Base-by-base conservation (phyloP, 2,888 invertebrate species). In the Petrolisthes cinctipes region DNA sequence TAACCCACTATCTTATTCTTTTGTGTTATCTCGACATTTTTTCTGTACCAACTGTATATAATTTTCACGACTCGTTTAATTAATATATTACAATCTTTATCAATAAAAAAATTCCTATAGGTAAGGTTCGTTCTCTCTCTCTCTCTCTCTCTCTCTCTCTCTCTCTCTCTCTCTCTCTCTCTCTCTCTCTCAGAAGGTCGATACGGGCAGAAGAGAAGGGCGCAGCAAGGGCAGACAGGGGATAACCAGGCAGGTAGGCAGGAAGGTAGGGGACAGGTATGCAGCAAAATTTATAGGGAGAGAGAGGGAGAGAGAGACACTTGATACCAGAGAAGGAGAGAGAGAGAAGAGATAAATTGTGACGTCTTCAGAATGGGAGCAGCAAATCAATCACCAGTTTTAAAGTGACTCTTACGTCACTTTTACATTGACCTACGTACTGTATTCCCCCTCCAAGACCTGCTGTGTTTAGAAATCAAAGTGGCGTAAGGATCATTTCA, bases 111-210 rank as follows among this genome's bases (percentile, higher is more conserved):
- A 14, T 2, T 17, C 17, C 66, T 66, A 1, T 66, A 11, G 11
- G 14, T 66, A 17, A 17, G n/a, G 11, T 7, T 73, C 73, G 11
- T 20, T 73, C 4, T 73, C 23, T 37, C 76, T 76, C 76, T 76
- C 37, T 53, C 37, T 76, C 37, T 37, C 76, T 51, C 7, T 76
- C 76, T 76, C 76, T 76, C 76, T 76, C 76, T 76, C 76, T 76
- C 76, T 76, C 37, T 76, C 76, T 76, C 76, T 76, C 76, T 76
- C 76, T 76, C 76, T 76, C 51, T 76, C 37, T 76, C 7, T 37
- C 51, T 37, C 51, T 37, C 76, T 20, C 76, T 37, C 11, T 7
- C 51, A 51, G 76, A n/a, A 73, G 23, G 23, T 23, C 20, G 23
- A 73, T 73, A 20, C n/a, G 23, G 23, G 23, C 7, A 17, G 17